Base-by-base conservation (phyloP, 1,140 invertebrate genomes). In the Aricia agestis region DNA sequence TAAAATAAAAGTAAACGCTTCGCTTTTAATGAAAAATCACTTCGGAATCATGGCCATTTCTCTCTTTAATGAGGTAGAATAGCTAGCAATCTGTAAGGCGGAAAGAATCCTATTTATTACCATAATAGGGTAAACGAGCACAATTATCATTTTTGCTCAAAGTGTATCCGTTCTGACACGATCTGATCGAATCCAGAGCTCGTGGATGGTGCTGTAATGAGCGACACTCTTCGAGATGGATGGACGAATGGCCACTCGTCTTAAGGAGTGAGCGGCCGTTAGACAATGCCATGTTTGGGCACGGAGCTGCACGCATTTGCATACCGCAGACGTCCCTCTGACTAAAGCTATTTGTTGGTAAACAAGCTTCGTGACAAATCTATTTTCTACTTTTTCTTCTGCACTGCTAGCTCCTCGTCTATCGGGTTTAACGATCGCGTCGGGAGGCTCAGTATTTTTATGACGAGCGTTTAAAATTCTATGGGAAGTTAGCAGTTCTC, bases 261-360 rank as follows among this genome's bases (percentile, higher is more conserved):
- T 63, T 63, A 63, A 63, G 59, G 59, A 63, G 59, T 63, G 59
- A 63, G 58, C 58, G 18, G 59, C 59, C 59, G 59, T 63, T 63
- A 63, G 59, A 63, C 59, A 63, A 63, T 19, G 17, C 59, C 59
- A 63, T 63, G 59, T 63, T 19, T 19, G 59, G 19, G 19, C 11
- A 31, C 59, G 59, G 59, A 25, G 59, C 4, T 63, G 59, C 59
- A 63, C 18, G 59, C 17, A 63, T 63, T 63, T 63, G 59, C 59
- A 63, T 63, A 63, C 17, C 19, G 59, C 19, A 10, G 59, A 25
- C 59, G 59, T 63, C 59, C 59, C 59, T 31, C 59, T 63, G 59
- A 63, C 59, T 18, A 63, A 25, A 63, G 18, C 18, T n/a, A 63
- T 63, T 63, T 19, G 59, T 63, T 63, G 19, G 59, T 63, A 63